These are phyloP conservation scores for Phocoena phocoena DNA, from an alignment of 2,113 vertebrate genomes.

Conservation along the genomic window DNA sequence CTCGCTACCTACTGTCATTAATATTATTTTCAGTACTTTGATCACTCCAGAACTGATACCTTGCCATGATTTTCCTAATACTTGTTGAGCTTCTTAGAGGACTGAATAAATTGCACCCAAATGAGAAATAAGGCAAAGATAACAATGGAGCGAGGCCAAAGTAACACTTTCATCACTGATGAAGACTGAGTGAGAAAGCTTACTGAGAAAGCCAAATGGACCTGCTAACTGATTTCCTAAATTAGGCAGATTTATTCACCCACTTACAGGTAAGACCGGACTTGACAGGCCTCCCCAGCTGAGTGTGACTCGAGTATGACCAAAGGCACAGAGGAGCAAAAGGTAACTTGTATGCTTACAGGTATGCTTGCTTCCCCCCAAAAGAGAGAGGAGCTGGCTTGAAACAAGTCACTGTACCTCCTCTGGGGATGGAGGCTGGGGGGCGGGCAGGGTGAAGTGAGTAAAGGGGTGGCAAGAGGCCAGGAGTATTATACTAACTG, in stretches of 20 bases:
- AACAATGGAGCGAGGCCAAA: not conserved
- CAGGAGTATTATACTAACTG: not conserved
- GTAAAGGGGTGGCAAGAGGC: not conserved
- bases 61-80: not conserved
- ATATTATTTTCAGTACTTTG: not conserved
- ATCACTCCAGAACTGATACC: not conserved
- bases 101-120: not conserved
- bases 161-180: not conserved
- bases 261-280: not conserved
- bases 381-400: not conserved
- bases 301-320: not conserved
- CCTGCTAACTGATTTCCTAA: not conserved
- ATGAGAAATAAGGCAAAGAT: conserved; percentile 12
- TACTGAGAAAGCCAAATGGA: not conserved
- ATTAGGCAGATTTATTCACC: not conserved
- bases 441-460: not conserved
- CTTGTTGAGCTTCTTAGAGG: not conserved
- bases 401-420: not conserved
- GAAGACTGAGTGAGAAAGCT: not conserved
- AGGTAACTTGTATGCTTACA: not conserved
- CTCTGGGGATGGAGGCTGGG: not conserved
- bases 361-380: not conserved
- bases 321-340: not conserved
- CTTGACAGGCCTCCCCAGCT: not conserved
- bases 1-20: not conserved